Percentiles rank a stretch among this genome's conserved stretches.
These are phyloP conservation scores for Pluvialis apricaria DNA, from an alignment of 2,113 vertebrate species.

Conservation along the genomic window DNA sequence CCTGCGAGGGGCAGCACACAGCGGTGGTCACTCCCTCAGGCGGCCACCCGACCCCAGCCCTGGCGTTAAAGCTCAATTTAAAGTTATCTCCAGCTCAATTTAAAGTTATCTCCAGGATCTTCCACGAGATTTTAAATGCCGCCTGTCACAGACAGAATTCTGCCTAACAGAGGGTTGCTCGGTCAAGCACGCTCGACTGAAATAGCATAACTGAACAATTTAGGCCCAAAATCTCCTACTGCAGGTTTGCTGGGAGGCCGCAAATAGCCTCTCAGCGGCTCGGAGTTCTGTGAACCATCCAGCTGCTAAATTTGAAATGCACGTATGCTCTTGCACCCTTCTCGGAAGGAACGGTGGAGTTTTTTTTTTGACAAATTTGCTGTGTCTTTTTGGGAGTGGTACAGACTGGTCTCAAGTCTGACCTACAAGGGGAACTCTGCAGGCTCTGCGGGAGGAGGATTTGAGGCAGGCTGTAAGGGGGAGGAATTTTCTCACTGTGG, in stretches of 20 bases:
- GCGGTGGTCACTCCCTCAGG: too few species aligned
- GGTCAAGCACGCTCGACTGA: neutral
- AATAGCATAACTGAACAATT: neutral
- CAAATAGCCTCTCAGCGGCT: neutral
- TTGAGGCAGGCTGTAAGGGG: neutral
- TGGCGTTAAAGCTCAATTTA: neutral
- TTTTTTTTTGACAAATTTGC: neutral
- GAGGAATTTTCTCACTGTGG: neutral
- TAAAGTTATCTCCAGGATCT: neutral
- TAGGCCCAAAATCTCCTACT: neutral
- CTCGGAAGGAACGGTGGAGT: neutral
- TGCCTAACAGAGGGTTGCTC: neutral
- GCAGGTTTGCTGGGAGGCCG: neutral
- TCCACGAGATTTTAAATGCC: neutral
- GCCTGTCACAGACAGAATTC: neutral
- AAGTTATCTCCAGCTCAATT: neutral
- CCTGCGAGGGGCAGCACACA: fast-evolving
- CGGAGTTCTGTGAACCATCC: neutral
- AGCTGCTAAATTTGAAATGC: neutral
- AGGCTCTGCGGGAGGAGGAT: neutral
- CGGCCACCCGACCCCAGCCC: fast-evolving
- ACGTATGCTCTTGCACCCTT: neutral
- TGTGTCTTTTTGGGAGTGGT: neutral
- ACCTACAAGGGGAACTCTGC: neutral
- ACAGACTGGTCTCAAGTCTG: neutral